phyloP scores from a whole-genome alignment of 2,113 vertebrate genomes.

The Oophaga pumilio region DNA sequence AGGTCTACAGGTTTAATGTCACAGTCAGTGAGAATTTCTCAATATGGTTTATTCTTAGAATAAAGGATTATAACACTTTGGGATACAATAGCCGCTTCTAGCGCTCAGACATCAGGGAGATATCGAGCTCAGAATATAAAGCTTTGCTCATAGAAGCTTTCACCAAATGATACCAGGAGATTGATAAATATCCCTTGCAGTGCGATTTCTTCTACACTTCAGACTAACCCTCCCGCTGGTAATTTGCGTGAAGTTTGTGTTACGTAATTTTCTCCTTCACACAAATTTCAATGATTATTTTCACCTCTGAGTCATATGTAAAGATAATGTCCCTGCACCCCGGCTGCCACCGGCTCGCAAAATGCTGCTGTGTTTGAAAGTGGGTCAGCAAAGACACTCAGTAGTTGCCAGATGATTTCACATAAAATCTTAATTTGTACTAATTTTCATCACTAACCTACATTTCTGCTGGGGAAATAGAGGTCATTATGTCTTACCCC shows the following conservation, averaged over 20 bases:
- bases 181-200: neutral
- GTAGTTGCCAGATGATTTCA: neutral
- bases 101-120: neutral
- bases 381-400: neutral
- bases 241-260: conserved; percentile 2
- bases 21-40: neutral
- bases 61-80: neutral
- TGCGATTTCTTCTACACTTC: neutral
- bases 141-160: neutral
- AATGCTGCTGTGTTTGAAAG: neutral
- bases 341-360: neutral
- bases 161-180: neutral
- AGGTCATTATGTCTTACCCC: too few relatives aligned
- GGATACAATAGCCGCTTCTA: neutral
- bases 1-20: neutral
- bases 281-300: conserved; percentile 19
- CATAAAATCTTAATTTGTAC: neutral
- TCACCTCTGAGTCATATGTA: conserved; percentile 40
- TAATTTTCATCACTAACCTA: neutral
- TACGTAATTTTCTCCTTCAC: conserved; percentile 39
- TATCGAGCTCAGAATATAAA: neutral
- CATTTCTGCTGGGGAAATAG: too few relatives aligned
- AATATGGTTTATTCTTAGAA: neutral
- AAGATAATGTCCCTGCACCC: neutral
- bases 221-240: neutral